These are phyloP conservation scores for Pardalotus punctatus DNA, from an alignment of 2,113 vertebrate species.

Conservation along the genomic window DNA sequence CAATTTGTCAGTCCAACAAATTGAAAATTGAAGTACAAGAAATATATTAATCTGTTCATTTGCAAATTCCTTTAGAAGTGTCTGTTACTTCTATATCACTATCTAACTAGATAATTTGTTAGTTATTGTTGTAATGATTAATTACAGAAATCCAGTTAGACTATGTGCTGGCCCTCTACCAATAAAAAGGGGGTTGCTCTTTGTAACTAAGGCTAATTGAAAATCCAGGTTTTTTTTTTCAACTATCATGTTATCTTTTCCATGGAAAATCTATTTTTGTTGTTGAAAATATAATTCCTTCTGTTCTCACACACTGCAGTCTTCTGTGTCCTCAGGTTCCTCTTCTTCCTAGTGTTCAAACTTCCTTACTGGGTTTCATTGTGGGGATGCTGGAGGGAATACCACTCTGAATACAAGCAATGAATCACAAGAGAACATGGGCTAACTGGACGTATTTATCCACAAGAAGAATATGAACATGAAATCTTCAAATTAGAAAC, in stretches of 20 bases:
- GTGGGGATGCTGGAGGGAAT: fast-evolving
- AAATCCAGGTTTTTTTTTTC: neutral
- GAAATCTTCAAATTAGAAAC: neutral
- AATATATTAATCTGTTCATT: slow-evolving; percentile 44
- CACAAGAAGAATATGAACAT: neutral
- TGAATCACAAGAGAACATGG: neutral
- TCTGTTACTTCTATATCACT: slow-evolving; percentile 15
- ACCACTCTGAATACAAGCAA: neutral
- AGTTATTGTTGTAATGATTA: slow-evolving; percentile 49
- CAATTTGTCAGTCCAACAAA: slow-evolving; percentile 3
- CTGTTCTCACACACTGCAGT: neutral
- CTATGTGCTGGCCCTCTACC: neutral
- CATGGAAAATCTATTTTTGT: neutral
- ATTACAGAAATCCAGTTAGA: slow-evolving; percentile 45
- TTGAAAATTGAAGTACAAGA: neutral
- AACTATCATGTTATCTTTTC: neutral
- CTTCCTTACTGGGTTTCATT: neutral
- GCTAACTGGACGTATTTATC: neutral
- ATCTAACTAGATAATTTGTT: slow-evolving; percentile 48
- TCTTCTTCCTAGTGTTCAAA: neutral
- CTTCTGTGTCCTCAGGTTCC: neutral
- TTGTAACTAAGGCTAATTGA: neutral
- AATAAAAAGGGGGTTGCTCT: neutral
- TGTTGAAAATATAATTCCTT: neutral
- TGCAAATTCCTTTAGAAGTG: slow-evolving; percentile 49